These are phyloP conservation scores for Ichneumoninae sp. DNA, from an alignment of 2,888 invertebrate species.

Conservation along the genomic window DNA sequence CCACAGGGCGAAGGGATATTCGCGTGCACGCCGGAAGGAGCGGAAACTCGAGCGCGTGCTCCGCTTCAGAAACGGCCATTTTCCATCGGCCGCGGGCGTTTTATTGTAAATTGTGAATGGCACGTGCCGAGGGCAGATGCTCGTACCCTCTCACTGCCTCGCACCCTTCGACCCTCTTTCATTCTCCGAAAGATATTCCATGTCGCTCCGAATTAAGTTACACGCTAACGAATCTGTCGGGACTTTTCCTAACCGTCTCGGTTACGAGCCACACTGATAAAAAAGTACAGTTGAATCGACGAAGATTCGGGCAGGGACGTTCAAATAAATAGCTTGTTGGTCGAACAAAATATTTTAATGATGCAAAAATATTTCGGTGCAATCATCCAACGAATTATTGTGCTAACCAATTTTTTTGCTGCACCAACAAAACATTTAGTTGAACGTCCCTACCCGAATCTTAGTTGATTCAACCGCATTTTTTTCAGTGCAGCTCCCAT, in stretches of 20 bases:
- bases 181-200: not conserved
- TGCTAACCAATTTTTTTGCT: no score
- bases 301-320: no score
- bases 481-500: not conserved
- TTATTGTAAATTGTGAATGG: constrained; percentile 40
- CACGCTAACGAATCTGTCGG: not conserved
- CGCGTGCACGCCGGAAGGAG: constrained; percentile 2
- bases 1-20: not conserved
- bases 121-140: constrained; percentile 37
- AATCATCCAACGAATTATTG: no score
- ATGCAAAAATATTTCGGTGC: no score
- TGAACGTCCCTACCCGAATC: no score
- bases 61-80: constrained; percentile 53
- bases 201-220: not conserved
- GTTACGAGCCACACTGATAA: not conserved
- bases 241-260: not conserved
- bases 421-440: no score
- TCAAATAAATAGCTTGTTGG: no score
- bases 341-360: no score
- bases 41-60: constrained; percentile 54
- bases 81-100: constrained; percentile 27
- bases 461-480: no score
- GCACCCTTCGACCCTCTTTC: not conserved
- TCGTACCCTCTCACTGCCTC: not conserved
- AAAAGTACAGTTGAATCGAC: no score